Conservation (phyloP, 2,888 invertebrate genomes). For the Syrphus vitripennis region DNA sequence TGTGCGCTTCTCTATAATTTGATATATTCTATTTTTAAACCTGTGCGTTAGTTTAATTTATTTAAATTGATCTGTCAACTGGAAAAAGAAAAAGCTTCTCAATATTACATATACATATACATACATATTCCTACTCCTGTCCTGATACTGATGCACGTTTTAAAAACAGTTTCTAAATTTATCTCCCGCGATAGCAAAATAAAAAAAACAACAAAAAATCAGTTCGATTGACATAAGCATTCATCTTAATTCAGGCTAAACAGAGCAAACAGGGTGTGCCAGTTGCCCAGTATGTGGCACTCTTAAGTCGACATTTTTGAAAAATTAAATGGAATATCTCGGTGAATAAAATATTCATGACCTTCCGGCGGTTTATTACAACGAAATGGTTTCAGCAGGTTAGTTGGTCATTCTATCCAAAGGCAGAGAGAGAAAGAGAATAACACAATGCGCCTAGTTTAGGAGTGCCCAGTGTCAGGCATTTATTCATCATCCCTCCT, state of each 20-base stretch:
- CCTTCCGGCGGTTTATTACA: constrained; percentile 59
- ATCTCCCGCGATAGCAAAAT: not conserved
- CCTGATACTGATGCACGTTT: not conserved
- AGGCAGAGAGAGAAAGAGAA: not conserved
- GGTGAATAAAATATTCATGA: constrained; percentile 34
- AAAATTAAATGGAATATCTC: constrained; percentile 58
- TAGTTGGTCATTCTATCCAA: constrained; percentile 46
- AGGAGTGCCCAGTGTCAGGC: constrained; percentile 16
- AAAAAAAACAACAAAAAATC: not conserved
- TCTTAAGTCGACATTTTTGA: constrained; percentile 34
- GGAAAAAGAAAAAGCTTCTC: constrained; percentile 8
- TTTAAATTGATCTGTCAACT: constrained; percentile 63
- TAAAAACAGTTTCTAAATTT: not conserved
- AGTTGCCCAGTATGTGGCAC: not conserved
- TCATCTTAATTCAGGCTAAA: constrained; percentile 4
- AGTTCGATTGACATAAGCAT: constrained; percentile 26
- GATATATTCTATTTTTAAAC: constrained; percentile 50
- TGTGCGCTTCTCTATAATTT: not conserved
- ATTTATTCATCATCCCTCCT: not conserved
- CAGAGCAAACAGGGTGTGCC: constrained; percentile 22
- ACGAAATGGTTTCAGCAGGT: constrained; percentile 45
- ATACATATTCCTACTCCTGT: not conserved
- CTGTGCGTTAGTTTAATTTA: constrained; percentile 61
- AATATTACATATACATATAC: not conserved
- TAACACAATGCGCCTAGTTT: not conserved